Evolutionary conservation across 2,797 vertebrate genomes (phyloP), one percentile per base, ranked within the genome.

Genomic region (Tapirus indicus): DNA sequence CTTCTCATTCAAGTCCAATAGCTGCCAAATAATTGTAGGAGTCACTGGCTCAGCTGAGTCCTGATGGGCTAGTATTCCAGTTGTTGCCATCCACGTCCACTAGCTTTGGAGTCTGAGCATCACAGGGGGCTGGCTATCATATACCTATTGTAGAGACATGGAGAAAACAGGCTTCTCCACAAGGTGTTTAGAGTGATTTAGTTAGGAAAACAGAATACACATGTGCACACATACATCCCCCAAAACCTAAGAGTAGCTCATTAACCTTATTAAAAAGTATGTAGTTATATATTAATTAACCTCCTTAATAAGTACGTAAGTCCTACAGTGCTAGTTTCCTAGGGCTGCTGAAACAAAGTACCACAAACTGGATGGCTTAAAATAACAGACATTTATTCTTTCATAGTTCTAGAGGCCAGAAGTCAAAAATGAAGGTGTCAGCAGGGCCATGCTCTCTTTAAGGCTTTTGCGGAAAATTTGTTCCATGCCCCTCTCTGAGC

Each of bases 381-480:
- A 87, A 80, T 44, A 66, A 17, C 25, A 27, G 47, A 44, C 20
- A 25, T 16, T 7, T 29, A 21, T n/a, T 54, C 18, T 77, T 38
- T 32, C 5, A 0, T 44, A 13, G 20, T 66, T 93, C 66, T n/a
- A 41, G 74, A 69, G 52, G 38, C 41, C 68, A 16, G 41, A 52
- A 58, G 49, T 77, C 47, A 62, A 35, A 82, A 83, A n/a, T 17
- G 7, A 35, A 66, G 32, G 10, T 54, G 44, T 68, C 52, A 7
- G 3, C 5, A n/a, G 41, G 41, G 11, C 52, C 1, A 0, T 6
- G 5, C 0, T 18, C 20, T 56, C 68, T 47, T 25, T 9, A 38
- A 86, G 25, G 25, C 27, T 60, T 4, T 20, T 16, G 16, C 10
- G 25, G 35, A 69, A 10, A 23, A 9, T 41, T 29, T 71, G 17